phyloP scores from a whole-genome alignment of 2,797 vertebrate species.

The Enteromius argenteus region DNA sequence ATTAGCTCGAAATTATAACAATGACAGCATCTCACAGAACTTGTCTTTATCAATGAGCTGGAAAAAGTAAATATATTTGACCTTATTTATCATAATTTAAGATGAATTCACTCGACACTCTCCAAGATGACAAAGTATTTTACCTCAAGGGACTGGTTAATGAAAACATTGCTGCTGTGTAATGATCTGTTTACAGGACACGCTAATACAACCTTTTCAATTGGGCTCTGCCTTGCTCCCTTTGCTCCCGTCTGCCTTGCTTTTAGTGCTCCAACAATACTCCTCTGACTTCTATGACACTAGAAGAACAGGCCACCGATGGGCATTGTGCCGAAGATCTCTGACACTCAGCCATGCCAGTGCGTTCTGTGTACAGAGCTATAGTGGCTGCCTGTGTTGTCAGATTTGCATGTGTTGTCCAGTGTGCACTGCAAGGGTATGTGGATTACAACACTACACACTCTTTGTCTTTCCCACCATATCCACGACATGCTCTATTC shows the following conservation, averaged over 20 bases:
- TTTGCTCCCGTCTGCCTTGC: conserved; percentile 37
- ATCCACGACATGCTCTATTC: background rate
- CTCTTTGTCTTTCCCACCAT: conserved; percentile 15
- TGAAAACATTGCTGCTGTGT: background rate
- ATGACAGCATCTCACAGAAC: background rate
- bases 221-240: conserved; percentile 23
- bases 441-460: conserved; percentile 27
- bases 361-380: conserved; percentile 38
- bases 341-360: conserved; percentile 58
- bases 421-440: conserved; percentile 13
- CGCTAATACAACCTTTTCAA: conserved; percentile 32
- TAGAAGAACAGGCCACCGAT: conserved; percentile 40
- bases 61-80: background rate
- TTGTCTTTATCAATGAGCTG: background rate
- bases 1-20: background rate
- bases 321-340: conserved; percentile 18
- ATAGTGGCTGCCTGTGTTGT: conserved; percentile 33
- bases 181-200: conserved; percentile 30
- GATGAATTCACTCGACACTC: background rate
- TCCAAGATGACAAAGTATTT: background rate
- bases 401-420: conserved; percentile 52
- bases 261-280: conserved; percentile 74
- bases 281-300: conserved; percentile 62
- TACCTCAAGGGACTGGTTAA: background rate
- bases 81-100: background rate